Evolutionary conservation across 2,888 invertebrate species (phyloP).

Genomic region (Agriopis leucophaearia): DNA sequence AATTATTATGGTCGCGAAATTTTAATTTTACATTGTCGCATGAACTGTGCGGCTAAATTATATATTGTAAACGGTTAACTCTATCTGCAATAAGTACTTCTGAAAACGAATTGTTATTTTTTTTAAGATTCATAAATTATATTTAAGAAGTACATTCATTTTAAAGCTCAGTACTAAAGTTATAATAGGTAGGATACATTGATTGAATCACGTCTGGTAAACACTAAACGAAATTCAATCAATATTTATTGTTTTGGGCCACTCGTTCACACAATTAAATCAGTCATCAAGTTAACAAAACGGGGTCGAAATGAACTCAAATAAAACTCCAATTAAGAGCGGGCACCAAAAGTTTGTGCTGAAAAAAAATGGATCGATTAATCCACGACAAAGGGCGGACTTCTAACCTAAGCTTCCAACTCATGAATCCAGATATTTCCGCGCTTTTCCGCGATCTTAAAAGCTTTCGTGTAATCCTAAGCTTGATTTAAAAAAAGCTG

Average conservation of each 20-base stretch:
- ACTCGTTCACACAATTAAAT: conserved; percentile 14
- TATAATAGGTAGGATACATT: background rate
- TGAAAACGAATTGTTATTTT: too few relatives aligned
- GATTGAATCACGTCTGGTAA: background rate
- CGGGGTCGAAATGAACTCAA: conserved; percentile 17
- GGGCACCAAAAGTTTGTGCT: conserved; percentile 11
- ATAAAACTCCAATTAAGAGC: conserved; percentile 25
- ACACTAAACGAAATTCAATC: background rate
- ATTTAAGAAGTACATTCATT: too few relatives aligned
- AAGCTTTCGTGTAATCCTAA: too few relatives aligned
- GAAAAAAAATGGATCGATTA: conserved; percentile 36
- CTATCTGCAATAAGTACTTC: too few relatives aligned
- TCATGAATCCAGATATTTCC: too few relatives aligned
- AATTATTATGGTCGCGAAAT: too few relatives aligned
- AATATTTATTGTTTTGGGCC: conserved; percentile 17
- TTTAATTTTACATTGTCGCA: too few relatives aligned
- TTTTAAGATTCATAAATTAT: too few relatives aligned
- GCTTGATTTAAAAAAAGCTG: too few relatives aligned
- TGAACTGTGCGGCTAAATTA: too few relatives aligned
- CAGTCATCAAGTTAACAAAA: conserved; percentile 20
- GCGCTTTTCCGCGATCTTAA: too few relatives aligned
- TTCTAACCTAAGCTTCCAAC: background rate
- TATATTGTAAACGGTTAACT: too few relatives aligned
- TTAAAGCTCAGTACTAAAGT: background rate
- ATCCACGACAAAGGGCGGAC: conserved; percentile 27